Percentiles rank a stretch among this genome's conserved stretches.
Evolutionary conservation across 2,797 vertebrate genomes (phyloP).

Genomic region (Salmo trutta): DNA sequence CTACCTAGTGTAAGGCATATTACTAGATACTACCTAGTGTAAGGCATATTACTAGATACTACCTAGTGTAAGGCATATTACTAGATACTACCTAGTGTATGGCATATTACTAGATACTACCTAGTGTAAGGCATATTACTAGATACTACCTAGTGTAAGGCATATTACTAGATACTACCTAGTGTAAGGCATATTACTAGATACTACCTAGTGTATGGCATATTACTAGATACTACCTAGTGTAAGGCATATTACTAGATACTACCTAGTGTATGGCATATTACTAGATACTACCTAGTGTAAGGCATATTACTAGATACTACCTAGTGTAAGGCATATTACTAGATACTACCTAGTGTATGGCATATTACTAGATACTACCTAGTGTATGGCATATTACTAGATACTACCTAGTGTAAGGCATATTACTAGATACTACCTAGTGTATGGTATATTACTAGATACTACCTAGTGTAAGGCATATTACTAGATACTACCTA

Average conservation of each 20-base stretch:
- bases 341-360: slow-evolving; percentile 4
- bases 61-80: background rate
- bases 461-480: too few relatives aligned
- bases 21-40: background rate
- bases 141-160: background rate
- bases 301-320: background rate
- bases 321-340: too few relatives aligned
- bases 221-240: background rate
- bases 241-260: background rate
- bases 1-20: background rate
- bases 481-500: slow-evolving; percentile 6
- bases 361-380: background rate
- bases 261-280: too few relatives aligned
- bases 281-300: background rate
- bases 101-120: too few relatives aligned
- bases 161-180: background rate
- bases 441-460: background rate
- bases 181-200: too few relatives aligned
- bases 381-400: background rate
- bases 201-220: background rate
- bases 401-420: too few relatives aligned
- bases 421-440: too few relatives aligned
- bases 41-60: too few relatives aligned
- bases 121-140: too few relatives aligned
- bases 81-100: background rate